Evolutionary conservation across 2,797 vertebrate species (phyloP).

Genomic region (Dicrostonyx torquatus): DNA sequence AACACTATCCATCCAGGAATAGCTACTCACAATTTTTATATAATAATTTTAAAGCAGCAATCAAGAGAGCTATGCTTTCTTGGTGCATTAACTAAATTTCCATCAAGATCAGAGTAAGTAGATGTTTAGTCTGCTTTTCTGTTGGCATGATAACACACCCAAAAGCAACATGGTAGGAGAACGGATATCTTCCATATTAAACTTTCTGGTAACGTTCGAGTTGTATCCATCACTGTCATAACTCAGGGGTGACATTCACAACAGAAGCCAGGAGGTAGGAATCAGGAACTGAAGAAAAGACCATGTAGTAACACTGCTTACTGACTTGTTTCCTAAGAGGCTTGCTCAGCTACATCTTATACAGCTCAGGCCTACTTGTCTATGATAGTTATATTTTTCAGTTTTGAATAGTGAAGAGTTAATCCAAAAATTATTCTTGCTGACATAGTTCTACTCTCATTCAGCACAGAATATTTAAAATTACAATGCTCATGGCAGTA

Average conservation of each 20-base stretch:
- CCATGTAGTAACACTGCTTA: background rate
- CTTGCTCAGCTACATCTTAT: too few species aligned
- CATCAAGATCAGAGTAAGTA: background rate
- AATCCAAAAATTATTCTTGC: background rate
- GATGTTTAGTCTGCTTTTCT: background rate
- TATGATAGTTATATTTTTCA: background rate
- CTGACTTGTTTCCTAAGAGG: too few species aligned
- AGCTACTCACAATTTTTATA: background rate
- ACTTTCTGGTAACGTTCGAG: too few species aligned
- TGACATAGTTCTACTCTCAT: background rate
- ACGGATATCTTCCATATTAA: background rate
- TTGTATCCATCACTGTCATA: background rate
- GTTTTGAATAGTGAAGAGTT: background rate
- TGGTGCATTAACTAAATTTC: background rate
- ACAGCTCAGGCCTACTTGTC: background rate
- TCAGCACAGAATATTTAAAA: background rate
- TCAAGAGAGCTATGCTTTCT: background rate
- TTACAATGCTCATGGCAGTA: background rate
- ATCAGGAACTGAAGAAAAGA: background rate
- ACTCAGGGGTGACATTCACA: background rate
- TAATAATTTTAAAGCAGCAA: conserved; percentile 10
- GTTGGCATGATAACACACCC: background rate
- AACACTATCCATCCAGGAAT: background rate
- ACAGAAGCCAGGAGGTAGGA: background rate
- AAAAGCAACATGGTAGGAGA: background rate